Percentiles rank a stretch among this genome's conserved stretches.
These are phyloP conservation scores for Camponotus vicinus DNA, from an alignment of 1,140 invertebrate species.

Conservation along the genomic window DNA sequence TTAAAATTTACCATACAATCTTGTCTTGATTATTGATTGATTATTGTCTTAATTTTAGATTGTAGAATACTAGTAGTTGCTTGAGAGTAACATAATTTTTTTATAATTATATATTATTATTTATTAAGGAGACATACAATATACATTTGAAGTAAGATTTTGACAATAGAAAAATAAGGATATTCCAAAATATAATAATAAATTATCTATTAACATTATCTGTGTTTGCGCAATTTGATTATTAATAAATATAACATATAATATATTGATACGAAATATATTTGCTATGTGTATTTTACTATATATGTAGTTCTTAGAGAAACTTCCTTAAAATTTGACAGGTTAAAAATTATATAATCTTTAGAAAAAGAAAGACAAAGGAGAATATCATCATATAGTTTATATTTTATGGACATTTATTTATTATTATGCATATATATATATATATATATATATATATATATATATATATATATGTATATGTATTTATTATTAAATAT, in stretches of 20 bases:
- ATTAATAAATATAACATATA: conserved; percentile 7
- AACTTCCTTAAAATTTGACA: background rate
- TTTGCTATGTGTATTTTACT: background rate
- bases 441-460: too few species aligned
- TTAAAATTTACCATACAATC: conserved; percentile 27
- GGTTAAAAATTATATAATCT: background rate
- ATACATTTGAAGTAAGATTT: background rate
- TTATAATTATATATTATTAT: conserved; percentile 41
- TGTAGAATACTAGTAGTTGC: conserved; percentile 13
- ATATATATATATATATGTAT: too few species aligned
- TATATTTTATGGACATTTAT: background rate
- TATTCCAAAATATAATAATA: conserved; percentile 26
- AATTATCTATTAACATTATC: conserved; percentile 26
- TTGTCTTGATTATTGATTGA: conserved; percentile 4
- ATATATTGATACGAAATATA: background rate
- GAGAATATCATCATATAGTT: background rate
- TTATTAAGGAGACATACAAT: conserved; percentile 14
- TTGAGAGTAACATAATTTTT: conserved; percentile 31
- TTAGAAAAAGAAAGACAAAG: background rate
- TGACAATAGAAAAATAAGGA: conserved; percentile 45
- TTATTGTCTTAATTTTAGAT: background rate
- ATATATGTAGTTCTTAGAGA: background rate
- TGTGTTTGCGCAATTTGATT: background rate
- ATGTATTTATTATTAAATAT: too few species aligned
- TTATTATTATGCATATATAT: too few species aligned